phyloP scores from a whole-genome alignment of 2,888 invertebrate genomes.

The Thymelicus lineola region DNA sequence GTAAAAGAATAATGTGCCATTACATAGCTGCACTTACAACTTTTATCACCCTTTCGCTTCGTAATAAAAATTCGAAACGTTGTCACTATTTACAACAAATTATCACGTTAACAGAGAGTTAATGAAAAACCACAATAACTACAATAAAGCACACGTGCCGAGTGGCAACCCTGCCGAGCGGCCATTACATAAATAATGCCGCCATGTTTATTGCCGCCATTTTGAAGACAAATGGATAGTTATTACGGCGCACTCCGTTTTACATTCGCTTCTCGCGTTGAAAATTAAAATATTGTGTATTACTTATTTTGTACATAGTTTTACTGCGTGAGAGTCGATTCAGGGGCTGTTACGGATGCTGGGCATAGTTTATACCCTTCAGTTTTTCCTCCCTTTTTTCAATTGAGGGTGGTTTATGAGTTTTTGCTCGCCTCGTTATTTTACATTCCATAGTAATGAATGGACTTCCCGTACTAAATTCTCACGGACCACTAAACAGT shows the following conservation, averaged over 20 bases:
- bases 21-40: not conserved
- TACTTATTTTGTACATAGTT: conserved; percentile 75
- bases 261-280: conserved; percentile 77
- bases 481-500: conserved; percentile 61
- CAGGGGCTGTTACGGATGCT: conserved; percentile 57
- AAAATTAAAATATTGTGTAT: conserved; percentile 84
- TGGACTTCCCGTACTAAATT: conserved; percentile 58
- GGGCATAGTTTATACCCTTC: conserved; percentile 57
- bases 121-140: conserved; percentile 80
- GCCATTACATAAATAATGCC: conserved; percentile 84
- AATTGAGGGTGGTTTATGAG: conserved; percentile 51
- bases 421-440: conserved; percentile 53
- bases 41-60: conserved; percentile 1
- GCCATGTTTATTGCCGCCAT: conserved; percentile 84
- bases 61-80: conserved; percentile 27
- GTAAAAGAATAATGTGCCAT: not conserved
- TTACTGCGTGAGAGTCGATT: conserved; percentile 79
- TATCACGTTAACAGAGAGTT: conserved; percentile 61
- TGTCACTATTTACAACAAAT: conserved; percentile 49
- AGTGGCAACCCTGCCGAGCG: conserved; percentile 76
- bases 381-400: conserved; percentile 48
- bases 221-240: conserved; percentile 85
- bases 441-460: conserved; percentile 55
- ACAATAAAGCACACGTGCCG: conserved; percentile 79
- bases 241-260: conserved; percentile 82